Evolutionary conservation across 1,140 invertebrate genomes (phyloP), one percentile per base, ranked within the genome.

Genomic region (Nixonia krombeini): DNA sequence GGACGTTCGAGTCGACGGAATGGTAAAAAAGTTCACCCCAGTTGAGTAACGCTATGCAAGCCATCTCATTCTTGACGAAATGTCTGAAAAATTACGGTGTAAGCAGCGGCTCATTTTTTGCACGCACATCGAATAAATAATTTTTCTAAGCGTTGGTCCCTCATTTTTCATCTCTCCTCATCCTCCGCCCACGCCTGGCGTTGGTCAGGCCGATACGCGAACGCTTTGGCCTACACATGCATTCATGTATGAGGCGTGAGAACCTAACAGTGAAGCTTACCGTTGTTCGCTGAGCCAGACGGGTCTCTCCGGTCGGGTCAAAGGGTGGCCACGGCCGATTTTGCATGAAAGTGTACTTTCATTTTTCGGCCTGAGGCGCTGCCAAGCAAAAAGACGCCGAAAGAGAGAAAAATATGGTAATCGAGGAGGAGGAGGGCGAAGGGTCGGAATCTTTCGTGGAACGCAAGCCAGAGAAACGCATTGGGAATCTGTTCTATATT

Each of bases 261-360:
- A 83, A 82, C 74, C 74, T 79, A 80, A 80, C 80, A 80, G 76
- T 77, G 73, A 81, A 78, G 76, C 59, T 72, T 61, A 78, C 72
- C 76, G 73, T 77, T 73, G 75, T 66, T 73, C 72, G 68, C 58
- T 57, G 29, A 50, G 67, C 72, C 73, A 78, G 75, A 76, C 73
- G 57, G 61, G 49, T 42, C 49, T 55, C 47, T 38, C 18, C 63
- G 49, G 44, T 9, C 64, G 56, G 79, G 75, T 78, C 78, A 79
- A 74, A 80, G 77, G 76, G 78, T 75, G 73, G 57, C 58, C 47
- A 58, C 55, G 64, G 64, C 59, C 58, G 69, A 76, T 78, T 79
- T 79, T 73, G 64, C 77, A 76, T 74, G 49, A 74, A 70, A 70
- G 53, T 57, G 57, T 70, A 76, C 74, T 76, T 76, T 75, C 71